Evolutionary conservation across 2,888 invertebrate genomes (phyloP).

Genomic region (Ophion costatus): DNA sequence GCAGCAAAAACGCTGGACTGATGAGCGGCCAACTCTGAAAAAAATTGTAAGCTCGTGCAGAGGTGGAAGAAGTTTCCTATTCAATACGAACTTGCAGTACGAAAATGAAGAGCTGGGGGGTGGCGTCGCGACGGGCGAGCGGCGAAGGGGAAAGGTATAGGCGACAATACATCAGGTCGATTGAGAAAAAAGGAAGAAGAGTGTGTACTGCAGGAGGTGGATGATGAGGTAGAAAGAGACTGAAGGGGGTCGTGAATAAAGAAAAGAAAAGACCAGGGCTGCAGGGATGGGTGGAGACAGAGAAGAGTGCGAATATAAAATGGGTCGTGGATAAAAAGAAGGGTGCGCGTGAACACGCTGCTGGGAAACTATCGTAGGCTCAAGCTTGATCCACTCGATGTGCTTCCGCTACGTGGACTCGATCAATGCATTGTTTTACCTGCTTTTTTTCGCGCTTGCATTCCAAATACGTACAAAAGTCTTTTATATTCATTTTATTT

Average conservation of each 20-base stretch:
- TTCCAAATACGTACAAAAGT: not conserved
- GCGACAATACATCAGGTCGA: conserved; percentile 60
- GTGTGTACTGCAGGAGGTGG: conserved; percentile 37
- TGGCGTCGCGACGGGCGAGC: not conserved
- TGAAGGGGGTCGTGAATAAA: conserved; percentile 25
- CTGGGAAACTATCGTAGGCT: conserved; percentile 55
- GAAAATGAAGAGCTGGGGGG: conserved; percentile 34
- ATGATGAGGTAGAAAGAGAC: conserved; percentile 32
- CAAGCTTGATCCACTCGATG: conserved; percentile 50
- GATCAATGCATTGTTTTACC: conserved; percentile 51
- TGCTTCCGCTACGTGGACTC: conserved; percentile 51
- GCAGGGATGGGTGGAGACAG: not conserved
- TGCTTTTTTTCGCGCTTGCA: conserved; percentile 6
- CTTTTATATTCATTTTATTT: not conserved
- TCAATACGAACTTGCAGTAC: conserved; percentile 47
- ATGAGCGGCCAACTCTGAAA: conserved; percentile 54
- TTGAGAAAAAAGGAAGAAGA: conserved; percentile 46
- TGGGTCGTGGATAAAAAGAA: not conserved
- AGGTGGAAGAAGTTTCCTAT: conserved; percentile 49
- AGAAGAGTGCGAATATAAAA: conserved; percentile 35
- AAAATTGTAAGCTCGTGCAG: conserved; percentile 53
- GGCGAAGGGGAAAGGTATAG: not conserved
- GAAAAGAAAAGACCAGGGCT: conserved; percentile 34
- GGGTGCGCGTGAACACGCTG: conserved; percentile 51
- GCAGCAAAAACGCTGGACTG: conserved; percentile 35